These are phyloP conservation scores for Achlya flavicornis DNA, from an alignment of 2,888 invertebrate genomes.

Conservation along the genomic window DNA sequence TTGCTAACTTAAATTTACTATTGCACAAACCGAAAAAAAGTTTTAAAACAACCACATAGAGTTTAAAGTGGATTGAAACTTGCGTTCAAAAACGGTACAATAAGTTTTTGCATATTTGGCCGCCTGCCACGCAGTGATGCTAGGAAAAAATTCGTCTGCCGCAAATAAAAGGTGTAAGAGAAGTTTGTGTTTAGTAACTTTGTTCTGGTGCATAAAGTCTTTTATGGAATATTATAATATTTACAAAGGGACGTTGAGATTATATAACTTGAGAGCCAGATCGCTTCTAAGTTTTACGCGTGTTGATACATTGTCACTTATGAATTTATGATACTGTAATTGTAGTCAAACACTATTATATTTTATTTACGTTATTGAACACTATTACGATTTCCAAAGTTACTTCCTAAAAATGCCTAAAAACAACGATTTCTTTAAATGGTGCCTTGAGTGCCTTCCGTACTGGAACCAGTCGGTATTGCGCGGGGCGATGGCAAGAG, in stretches of 20 bases:
- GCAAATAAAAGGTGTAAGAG: slow-evolving; percentile 66
- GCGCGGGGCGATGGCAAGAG: too few species aligned
- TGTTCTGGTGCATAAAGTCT: slow-evolving; percentile 46
- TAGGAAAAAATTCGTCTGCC: slow-evolving; percentile 64
- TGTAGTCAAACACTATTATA: too few species aligned
- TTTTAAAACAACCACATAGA: slow-evolving; percentile 39
- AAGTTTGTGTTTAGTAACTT: slow-evolving; percentile 65
- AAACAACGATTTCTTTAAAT: too few species aligned
- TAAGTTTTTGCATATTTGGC: slow-evolving; percentile 59
- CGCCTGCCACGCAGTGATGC: slow-evolving; percentile 64
- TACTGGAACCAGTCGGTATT: too few species aligned
- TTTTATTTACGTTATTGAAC: too few species aligned
- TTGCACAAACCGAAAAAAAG: slow-evolving; percentile 24
- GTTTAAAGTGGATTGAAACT: slow-evolving; percentile 32
- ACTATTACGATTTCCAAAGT: too few species aligned
- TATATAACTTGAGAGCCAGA: neutral
- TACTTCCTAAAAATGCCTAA: too few species aligned
- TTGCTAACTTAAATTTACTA: slow-evolving; percentile 41
- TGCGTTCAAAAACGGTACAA: slow-evolving; percentile 21
- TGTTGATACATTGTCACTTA: too few species aligned
- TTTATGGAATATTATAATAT: slow-evolving; percentile 44
- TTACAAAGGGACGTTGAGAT: slow-evolving; percentile 32
- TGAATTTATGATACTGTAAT: too few species aligned
- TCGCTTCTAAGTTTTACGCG: too few species aligned
- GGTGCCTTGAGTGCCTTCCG: too few species aligned